Evolutionary conservation across 2,888 invertebrate genomes (phyloP).

Genomic region (Agonopterix heracliana): DNA sequence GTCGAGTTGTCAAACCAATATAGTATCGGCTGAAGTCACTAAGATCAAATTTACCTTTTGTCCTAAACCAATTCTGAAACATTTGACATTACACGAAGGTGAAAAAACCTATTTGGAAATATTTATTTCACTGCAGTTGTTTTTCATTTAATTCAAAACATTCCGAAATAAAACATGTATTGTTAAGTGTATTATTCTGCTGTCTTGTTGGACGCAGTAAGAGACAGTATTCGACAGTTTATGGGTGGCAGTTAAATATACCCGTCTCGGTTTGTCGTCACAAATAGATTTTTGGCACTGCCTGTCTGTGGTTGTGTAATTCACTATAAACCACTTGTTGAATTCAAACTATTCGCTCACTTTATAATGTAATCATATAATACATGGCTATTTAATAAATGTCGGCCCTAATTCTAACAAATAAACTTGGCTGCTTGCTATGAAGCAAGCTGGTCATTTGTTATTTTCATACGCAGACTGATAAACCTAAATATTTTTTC

Average conservation of each 20-base stretch:
- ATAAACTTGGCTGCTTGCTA: background rate
- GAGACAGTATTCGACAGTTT: conserved; percentile 67
- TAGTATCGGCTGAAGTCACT: too few species aligned
- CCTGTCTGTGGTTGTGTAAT: conserved; percentile 71
- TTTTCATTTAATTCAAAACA: background rate
- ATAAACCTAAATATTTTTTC: too few species aligned
- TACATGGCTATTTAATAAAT: conserved; percentile 5
- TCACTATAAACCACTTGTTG: conserved; percentile 69
- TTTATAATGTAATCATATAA: conserved; percentile 31
- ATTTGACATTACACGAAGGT: too few species aligned
- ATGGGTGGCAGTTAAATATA: conserved; percentile 75
- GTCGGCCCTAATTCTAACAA: conserved; percentile 1
- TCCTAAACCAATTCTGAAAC: too few species aligned
- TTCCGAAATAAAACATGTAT: background rate
- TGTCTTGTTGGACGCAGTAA: conserved; percentile 42
- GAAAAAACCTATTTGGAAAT: background rate
- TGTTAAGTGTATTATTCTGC: conserved; percentile 10
- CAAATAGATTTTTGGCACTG: conserved; percentile 76
- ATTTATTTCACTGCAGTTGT: background rate
- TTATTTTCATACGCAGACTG: too few species aligned
- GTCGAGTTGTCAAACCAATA: too few species aligned
- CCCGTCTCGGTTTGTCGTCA: conserved; percentile 71
- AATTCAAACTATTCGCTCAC: conserved; percentile 52
- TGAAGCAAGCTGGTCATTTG: background rate
- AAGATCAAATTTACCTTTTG: too few species aligned